phyloP scores from a whole-genome alignment of 2,113 vertebrate species.

The Cephalopholis sonnerati region DNA sequence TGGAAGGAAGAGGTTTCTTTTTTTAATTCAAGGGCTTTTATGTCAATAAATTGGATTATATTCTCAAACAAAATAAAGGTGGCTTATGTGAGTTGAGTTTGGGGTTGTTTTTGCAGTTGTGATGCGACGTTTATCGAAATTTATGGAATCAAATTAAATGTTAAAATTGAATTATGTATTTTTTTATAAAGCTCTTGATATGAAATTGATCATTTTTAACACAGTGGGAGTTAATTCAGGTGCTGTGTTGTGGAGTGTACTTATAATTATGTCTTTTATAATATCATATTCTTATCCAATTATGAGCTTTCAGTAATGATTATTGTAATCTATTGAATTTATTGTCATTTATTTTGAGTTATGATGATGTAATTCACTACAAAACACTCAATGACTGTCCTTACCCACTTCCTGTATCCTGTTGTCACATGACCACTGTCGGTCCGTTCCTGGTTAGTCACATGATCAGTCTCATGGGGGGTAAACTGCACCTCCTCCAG shows the following conservation, averaged over 20 bases:
- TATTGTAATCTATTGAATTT: background rate
- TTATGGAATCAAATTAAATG: background rate
- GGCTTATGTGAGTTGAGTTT: background rate
- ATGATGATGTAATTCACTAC: background rate
- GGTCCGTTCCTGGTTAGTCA: conserved; percentile 9
- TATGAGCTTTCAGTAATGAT: background rate
- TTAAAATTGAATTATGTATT: background rate
- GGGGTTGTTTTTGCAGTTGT: background rate
- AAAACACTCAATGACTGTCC: background rate
- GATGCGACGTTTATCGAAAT: background rate
- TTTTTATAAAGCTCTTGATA: background rate
- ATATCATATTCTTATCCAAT: background rate
- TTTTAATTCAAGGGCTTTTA: too few species aligned
- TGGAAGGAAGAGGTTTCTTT: background rate
- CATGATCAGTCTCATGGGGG: background rate
- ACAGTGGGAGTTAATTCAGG: background rate
- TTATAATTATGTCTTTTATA: background rate
- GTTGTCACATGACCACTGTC: conserved; percentile 40
- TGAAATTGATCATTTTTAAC: background rate
- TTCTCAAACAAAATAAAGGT: background rate
- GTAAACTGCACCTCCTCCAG: conserved; percentile 1
- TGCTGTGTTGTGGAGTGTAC: background rate
- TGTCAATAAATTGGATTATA: background rate
- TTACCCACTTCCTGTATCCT: conserved; percentile 32
- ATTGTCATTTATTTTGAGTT: background rate